Conservation (phyloP, 35 echinoderm and acorn worm species). For the Anneissia japonica region DNA sequence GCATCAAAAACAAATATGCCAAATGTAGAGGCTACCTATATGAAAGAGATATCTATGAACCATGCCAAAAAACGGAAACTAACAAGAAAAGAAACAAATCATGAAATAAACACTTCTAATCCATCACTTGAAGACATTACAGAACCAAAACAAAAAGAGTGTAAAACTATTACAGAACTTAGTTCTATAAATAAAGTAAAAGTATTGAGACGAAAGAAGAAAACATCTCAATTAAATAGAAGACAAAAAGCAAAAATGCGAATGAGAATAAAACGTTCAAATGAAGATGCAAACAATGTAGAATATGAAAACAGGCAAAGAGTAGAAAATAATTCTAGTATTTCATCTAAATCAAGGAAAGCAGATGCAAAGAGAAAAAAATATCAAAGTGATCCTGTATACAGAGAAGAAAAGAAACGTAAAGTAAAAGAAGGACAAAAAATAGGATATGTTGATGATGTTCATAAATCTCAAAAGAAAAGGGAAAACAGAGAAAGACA, state of each 20-base stretch:
- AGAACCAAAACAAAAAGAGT: not conserved
- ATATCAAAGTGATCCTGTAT: not conserved
- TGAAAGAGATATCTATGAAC: not conserved
- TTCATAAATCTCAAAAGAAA: not conserved
- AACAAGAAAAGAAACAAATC: not conserved
- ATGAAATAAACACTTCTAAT: no score
- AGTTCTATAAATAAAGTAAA: not conserved
- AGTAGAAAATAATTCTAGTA: no score
- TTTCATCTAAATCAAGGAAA: not conserved
- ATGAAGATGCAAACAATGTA: not conserved
- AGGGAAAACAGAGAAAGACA: not conserved
- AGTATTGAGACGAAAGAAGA: not conserved
- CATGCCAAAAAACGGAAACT: not conserved
- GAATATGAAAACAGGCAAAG: no score
- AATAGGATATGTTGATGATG: not conserved
- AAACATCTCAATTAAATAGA: not conserved
- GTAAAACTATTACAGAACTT: not conserved
- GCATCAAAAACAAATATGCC: not conserved
- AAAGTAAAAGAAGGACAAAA: not conserved
- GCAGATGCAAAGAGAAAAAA: not conserved
- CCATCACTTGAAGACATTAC: not conserved
- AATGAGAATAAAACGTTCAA: not conserved
- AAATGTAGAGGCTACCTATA: not conserved
- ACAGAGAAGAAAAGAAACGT: constrained; percentile 5
- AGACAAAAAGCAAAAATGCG: not conserved